Evolutionary conservation across 1,140 invertebrate species (phyloP), one percentile per base, ranked within the genome.

Genomic region (Pseudomyrmex pallidus): DNA sequence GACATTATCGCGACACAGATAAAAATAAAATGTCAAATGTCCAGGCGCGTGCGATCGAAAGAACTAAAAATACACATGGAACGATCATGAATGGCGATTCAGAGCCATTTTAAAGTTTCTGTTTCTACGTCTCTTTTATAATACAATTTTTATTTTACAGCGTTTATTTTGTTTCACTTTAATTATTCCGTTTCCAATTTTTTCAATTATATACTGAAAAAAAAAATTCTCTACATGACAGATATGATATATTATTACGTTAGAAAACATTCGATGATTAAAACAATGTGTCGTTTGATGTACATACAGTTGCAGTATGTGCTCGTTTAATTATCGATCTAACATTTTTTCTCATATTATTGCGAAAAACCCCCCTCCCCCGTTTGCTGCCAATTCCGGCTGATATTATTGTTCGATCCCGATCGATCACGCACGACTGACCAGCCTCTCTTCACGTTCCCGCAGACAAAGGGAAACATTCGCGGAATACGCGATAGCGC

Each of bases 401-500:
- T 66, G 44, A 35, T 57, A 66, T 78, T 70, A 70, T 78, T 78
- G 15, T 48, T 61, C 22, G n/a, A 57, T 13, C 20, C 7, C 54
- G 54, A 80, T 80, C 44, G 54, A 80, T 80, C 54, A 22, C 20
- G 46, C 63, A 13, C 35, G 57, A 44, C 61, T 52, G n/a, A 1
- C 12, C 10, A 44, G 62, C 57, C 52, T 59, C 82, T 85, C 20
- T 8, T 8, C 13, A 15, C 15, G 59, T 10, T 20, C 20, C 15
- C 82, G 15, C 25, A 15, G 54, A 20, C 17, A 85, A 78, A 86
- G 77, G 46, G 61, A 77, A 86, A 82, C 70, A 63, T 54, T 74
- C 50, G 25, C 44, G 50, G 17, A 4, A 59, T 54, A 48, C n/a
- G 68, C n/a, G 68, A 87, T 83, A 82, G 73, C 66, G 72, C 78